Evolutionary conservation across 2,113 vertebrate species (phyloP), one percentile per base, ranked within the genome.

Genomic region (Takifugu bimaculatus): DNA sequence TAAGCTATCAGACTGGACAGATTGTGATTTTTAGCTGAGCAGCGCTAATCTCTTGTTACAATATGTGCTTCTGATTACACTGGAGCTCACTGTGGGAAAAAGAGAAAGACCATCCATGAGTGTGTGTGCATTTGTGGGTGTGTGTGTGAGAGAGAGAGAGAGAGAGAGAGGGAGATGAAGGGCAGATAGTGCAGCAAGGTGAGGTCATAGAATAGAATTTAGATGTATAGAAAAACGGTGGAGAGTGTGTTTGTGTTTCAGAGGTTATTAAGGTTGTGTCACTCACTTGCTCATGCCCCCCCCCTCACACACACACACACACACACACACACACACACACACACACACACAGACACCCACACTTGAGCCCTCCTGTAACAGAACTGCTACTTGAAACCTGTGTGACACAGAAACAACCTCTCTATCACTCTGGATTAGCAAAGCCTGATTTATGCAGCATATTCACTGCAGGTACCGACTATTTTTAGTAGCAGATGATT

Each of bases 21-120:
- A 76, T 63, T 79, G 80, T 68, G 78, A 83, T 73, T 79, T 83
- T 86, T 68, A 75, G 79, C 84, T 68, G 75, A 77, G 75, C 70
- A 68, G 67, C 29, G 26, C 67, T 80, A 82, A 84, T 83, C 81
- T 82, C 60, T 54, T 32, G 63, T 77, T 71, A 78, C 75, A 80
- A 68, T 74, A 77, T 62, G 77, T 75, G 63, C 67, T 47, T 48
- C 67, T 70, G 75, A 83, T 81, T 78, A 81, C 63, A 64, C 53
- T 55, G 54, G 48, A 47, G 69, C 58, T 56, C 68, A 67, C 65
- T 64, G 58, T 69, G 68, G 75, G 77, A 79, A 69, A 11, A 1
- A 54, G 56, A 72, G 15, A 35, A 11, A 1, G 26, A 0, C 57
- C 1, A 47, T 5, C 52, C 6, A 44, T 26, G 13, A 27, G 49